phyloP scores from a whole-genome alignment of 2,888 invertebrate genomes.

The Eledone cirrhosa region DNA sequence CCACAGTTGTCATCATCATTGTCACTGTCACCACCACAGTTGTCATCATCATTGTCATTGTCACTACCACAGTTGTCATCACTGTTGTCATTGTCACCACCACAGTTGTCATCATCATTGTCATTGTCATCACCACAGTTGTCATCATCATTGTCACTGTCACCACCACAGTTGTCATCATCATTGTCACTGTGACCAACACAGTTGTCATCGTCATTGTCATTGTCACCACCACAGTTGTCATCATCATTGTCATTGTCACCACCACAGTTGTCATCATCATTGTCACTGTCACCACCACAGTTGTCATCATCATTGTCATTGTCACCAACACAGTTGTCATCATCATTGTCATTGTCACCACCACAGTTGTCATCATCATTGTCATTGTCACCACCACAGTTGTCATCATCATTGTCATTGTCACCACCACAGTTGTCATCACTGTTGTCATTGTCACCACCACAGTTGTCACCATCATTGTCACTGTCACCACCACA shows the following conservation, averaged over 20 bases:
- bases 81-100: too few species aligned
- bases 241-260: slow-evolving; percentile 21
- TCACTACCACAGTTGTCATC: too few species aligned
- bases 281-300: background rate
- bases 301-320: background rate
- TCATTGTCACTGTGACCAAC: too few species aligned
- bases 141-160: too few species aligned
- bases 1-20: too few species aligned
- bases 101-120: too few species aligned
- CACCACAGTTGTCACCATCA: slow-evolving; percentile 35
- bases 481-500: slow-evolving; percentile 30
- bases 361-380: slow-evolving; percentile 18
- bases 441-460: slow-evolving; percentile 33
- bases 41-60: too few species aligned
- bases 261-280: too few species aligned
- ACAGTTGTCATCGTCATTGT: slow-evolving; percentile 3
- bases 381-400: slow-evolving; percentile 20
- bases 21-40: too few species aligned
- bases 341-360: slow-evolving; percentile 27
- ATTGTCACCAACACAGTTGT: slow-evolving; percentile 16
- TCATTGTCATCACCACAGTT: too few species aligned
- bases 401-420: slow-evolving; percentile 33
- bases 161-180: too few species aligned
- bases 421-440: slow-evolving; percentile 38
- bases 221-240: background rate